Evolutionary conservation across 2,797 vertebrate species (phyloP).

Genomic region (Cercopithecus mitis): DNA sequence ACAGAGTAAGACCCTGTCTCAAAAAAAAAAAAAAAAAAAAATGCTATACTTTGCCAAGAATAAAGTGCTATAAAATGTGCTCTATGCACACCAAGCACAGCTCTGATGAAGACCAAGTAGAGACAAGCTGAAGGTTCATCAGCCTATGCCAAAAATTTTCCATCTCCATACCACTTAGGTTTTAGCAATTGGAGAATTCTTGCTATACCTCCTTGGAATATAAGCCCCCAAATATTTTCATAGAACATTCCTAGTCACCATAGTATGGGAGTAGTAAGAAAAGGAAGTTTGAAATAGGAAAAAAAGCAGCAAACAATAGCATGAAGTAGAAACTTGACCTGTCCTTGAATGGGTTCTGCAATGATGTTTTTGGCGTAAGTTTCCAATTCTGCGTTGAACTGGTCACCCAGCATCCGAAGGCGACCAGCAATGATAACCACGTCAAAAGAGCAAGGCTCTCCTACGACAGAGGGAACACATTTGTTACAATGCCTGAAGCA

Average conservation of each 20-base stretch:
- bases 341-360: neutral
- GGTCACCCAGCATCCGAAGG: constrained; percentile 76
- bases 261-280: neutral
- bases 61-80: neutral
- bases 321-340: constrained; percentile 71
- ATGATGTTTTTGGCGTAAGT: neutral
- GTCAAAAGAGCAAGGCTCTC: constrained; percentile 58
- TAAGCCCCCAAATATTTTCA: neutral
- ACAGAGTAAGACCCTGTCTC: no score
- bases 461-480: constrained; percentile 32
- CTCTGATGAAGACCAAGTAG: neutral
- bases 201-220: neutral
- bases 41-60: neutral
- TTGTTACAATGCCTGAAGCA: neutral
- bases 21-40: no score
- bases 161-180: neutral
- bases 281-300: neutral
- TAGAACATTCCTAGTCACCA: constrained; percentile 5
- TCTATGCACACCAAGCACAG: neutral
- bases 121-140: neutral
- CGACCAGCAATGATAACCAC: constrained; percentile 53
- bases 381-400: constrained; percentile 77
- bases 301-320: neutral
- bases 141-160: neutral
- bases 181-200: neutral